phyloP scores from a whole-genome alignment of 2,888 invertebrate genomes.

The Agriopis marginaria region DNA sequence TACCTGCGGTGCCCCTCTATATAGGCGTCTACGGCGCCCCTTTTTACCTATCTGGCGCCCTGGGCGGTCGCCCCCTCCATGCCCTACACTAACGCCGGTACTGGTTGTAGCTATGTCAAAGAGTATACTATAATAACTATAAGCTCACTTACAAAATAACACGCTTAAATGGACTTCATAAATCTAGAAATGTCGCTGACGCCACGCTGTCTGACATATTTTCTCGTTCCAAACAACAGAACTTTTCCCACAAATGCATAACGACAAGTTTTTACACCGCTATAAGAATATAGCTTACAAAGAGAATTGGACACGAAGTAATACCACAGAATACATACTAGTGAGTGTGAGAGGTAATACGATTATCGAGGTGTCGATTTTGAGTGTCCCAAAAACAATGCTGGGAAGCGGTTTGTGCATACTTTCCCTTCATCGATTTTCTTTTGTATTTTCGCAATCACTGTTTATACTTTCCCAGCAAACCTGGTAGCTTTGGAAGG shows the following conservation, averaged over 20 bases:
- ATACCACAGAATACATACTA: constrained; percentile 1
- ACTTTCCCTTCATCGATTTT: constrained; percentile 18
- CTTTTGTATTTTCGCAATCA: constrained; percentile 7
- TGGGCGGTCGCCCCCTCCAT: no score
- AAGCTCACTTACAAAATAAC: neutral
- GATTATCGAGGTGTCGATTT: constrained; percentile 19
- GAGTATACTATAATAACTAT: no score
- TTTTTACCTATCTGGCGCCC: no score
- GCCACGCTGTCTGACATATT: constrained; percentile 30
- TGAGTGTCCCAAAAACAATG: constrained; percentile 6
- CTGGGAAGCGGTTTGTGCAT: neutral
- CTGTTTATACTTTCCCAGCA: constrained; percentile 16
- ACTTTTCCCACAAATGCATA: constrained; percentile 13
- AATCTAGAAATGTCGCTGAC: constrained; percentile 25
- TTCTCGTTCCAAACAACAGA: constrained; percentile 13
- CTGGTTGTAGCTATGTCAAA: no score
- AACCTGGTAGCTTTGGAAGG: constrained; percentile 21
- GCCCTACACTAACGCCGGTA: no score
- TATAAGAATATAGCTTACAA: neutral
- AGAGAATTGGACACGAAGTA: constrained; percentile 2
- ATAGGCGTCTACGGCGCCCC: no score
- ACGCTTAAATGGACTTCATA: constrained; percentile 9
- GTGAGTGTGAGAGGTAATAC: neutral
- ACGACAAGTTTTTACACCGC: constrained; percentile 1
- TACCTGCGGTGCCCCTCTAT: no score